A percentile compares a stretch with the other conserved stretches of the same genome.
These are phyloP conservation scores for Australoheros scitulus DNA, from an alignment of 2,113 vertebrate genomes.

Conservation along the genomic window DNA sequence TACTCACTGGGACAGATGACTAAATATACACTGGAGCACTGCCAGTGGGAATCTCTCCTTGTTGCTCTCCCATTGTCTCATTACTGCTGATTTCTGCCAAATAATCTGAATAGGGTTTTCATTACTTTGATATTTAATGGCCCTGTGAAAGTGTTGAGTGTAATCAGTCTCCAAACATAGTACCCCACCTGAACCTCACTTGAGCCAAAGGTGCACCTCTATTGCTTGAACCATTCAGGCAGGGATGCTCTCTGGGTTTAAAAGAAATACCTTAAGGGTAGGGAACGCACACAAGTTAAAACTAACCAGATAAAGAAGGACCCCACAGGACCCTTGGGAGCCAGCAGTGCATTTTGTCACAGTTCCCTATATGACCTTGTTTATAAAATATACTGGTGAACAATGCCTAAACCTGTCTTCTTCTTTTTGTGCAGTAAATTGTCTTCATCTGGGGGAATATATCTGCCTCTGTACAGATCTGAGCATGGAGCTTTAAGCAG, in stretches of 20 bases:
- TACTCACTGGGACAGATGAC: slow-evolving; percentile 59
- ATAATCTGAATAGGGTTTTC: background rate
- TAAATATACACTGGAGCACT: slow-evolving; percentile 72
- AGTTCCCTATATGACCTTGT: background rate
- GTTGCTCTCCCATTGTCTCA: slow-evolving; percentile 63
- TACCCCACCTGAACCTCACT: background rate
- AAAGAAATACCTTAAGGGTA: background rate
- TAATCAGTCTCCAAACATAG: background rate
- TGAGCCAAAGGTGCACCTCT: background rate
- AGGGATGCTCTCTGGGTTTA: background rate
- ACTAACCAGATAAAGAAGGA: background rate
- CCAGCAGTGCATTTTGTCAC: background rate
- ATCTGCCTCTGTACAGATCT: background rate
- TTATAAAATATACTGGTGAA: background rate
- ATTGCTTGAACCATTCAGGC: background rate
- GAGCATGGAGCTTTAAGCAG: background rate
- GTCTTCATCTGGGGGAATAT: background rate
- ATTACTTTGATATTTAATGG: slow-evolving; percentile 14
- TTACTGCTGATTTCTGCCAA: slow-evolving; percentile 25
- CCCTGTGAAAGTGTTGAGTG: background rate
- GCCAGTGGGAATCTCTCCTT: slow-evolving; percentile 75
- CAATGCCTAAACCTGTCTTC: background rate
- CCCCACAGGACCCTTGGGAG: background rate
- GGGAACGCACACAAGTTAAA: background rate
- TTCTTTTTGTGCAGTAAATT: background rate